Base-by-base conservation (phyloP, 2,113 vertebrate species). In the Trogon melanurus region DNA sequence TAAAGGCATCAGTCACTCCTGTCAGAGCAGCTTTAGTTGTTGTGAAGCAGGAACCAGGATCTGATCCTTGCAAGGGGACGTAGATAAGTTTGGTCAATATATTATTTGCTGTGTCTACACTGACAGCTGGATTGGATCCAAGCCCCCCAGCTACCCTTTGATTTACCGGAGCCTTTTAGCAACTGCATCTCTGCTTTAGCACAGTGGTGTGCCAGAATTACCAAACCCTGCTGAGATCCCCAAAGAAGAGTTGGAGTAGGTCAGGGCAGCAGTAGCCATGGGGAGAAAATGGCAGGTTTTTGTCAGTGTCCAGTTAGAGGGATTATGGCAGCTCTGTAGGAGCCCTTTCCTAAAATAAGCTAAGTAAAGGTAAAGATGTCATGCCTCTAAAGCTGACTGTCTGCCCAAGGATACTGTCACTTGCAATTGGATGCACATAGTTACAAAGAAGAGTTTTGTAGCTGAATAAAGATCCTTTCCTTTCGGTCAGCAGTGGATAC, bases 1-100 rank as follows among this genome's bases (percentile, higher is more conserved):
- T 87, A 72, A 95, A 75, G 45, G 45, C 93, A 96, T 93, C 94
- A 91, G 73, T 96, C 93, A 91, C 38, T 95, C 72, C 76, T 91
- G 91, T 85, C 95, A 95, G 69, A 74, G 69, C 53, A 89, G 72
- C 19, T 58, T 91, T 83, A 93, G 94, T n/a, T 84, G 48, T 26
- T 71, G 76, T 53, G 86, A 91, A 93, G 73, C 80, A 79, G 84
- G 57, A 96, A 67, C 48, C 23, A 21, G 53, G 66, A 91, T 89
- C 61, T 87, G 80, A 89, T 89, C 76, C 61, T 61, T 84, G 76
- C 76, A 57, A 93, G 83, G 76, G 61, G 65, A 86, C 57, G 17
- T 1, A 53, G 79, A n/a, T 56, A 80, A 84, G 79, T 93, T 84
- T 1, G 5, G 47, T 76, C 72, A 83, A 78, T 83, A 38, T 72